These are phyloP conservation scores for Chaetops frenatus DNA, from an alignment of 2,113 vertebrate genomes.

Conservation along the genomic window DNA sequence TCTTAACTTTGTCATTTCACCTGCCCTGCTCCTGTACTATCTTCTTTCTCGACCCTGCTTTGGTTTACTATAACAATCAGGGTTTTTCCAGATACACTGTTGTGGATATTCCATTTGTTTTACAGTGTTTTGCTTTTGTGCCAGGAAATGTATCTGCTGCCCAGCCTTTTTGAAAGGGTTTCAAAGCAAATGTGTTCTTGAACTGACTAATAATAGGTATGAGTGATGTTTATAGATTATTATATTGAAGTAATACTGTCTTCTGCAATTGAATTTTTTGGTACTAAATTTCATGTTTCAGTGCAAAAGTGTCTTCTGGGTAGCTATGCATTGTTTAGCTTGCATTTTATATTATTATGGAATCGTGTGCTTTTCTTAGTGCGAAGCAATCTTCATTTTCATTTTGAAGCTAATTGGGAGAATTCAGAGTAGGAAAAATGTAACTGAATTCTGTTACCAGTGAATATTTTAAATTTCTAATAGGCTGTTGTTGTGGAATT, in stretches of 20 bases:
- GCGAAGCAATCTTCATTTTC: neutral
- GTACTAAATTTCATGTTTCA: neutral
- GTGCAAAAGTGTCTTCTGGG: neutral
- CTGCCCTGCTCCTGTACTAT: neutral
- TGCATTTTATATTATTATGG: neutral
- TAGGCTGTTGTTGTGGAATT: neutral
- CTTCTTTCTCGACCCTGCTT: neutral
- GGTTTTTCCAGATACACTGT: neutral
- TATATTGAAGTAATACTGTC: neutral
- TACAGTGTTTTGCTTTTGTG: neutral
- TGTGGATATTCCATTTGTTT: neutral
- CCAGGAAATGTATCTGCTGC: neutral
- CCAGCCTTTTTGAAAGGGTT: neutral
- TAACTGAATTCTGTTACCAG: neutral
- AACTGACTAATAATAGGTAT: neutral
- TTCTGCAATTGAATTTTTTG: neutral
- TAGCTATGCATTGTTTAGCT: neutral
- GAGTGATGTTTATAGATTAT: neutral
- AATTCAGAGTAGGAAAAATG: neutral
- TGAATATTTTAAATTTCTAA: neutral
- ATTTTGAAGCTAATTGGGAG: neutral
- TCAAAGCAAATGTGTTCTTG: conserved; percentile 1
- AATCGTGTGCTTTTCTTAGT: neutral
- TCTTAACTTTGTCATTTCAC: neutral
- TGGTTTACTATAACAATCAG: neutral